Evolutionary conservation across 2,797 vertebrate genomes (phyloP).

Genomic region (Balearica regulorum): DNA sequence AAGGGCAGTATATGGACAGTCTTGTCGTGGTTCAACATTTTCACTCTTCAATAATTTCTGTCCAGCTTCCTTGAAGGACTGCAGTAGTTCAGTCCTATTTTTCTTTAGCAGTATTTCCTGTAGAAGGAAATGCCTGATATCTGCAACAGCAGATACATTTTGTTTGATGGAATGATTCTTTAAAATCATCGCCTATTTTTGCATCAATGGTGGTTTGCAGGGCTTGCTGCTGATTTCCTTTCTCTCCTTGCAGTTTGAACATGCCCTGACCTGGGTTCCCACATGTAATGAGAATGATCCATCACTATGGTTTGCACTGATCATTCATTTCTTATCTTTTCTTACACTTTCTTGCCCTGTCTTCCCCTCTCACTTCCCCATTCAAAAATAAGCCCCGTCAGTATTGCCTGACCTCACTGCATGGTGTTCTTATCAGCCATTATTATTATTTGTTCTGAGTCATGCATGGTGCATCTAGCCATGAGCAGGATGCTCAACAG

Average conservation of each 20-base stretch:
- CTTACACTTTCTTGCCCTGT: conserved; percentile 8
- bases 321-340: conserved; percentile 37
- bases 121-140: neutral
- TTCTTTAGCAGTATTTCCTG: neutral
- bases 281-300: conserved; percentile 50
- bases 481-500: conserved; percentile 27
- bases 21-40: neutral
- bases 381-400: neutral
- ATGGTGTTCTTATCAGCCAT: conserved; percentile 39
- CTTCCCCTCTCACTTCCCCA: neutral
- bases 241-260: conserved; percentile 60
- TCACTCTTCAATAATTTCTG: neutral
- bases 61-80: neutral
- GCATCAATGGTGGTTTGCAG: neutral
- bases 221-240: conserved; percentile 33
- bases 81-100: neutral
- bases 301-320: conserved; percentile 49
- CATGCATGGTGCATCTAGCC: conserved; percentile 21
- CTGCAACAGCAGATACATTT: neutral
- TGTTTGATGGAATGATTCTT: neutral
- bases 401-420: conserved; percentile 40
- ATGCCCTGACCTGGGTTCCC: conserved; percentile 38
- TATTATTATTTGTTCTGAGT: neutral
- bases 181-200: neutral
- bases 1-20: neutral